Evolutionary conservation across 2,888 invertebrate species (phyloP), one percentile per base, ranked within the genome.

Genomic region (Exephanes ischioxanthus): DNA sequence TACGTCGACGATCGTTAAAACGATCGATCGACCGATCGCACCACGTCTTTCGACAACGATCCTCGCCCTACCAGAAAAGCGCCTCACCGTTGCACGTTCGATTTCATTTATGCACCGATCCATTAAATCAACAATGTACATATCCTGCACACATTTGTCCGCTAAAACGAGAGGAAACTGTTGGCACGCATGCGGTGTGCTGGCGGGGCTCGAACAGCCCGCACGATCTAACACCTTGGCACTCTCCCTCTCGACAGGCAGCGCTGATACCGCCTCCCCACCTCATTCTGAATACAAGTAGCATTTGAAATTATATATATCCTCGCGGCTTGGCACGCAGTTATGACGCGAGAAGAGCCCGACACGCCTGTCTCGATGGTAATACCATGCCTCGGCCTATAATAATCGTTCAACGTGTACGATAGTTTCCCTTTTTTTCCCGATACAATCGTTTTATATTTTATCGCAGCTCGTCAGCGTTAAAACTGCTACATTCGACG

Each of bases 21-120:
- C 85, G 85, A 85, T 85, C 85, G 85, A 85, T 81, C 75, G 55
- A 58, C 73, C 63, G 73, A 73, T 53, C 78, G 79, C 81, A 3
- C 45, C 16, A 48, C 11, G 16, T 48, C 4, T 16, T 48, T 48
- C 16, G 45, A 72, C 84, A 70, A 53, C 72, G 61, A 72, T 80
- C 67, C 80, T 77, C 70, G 77, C 76, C 76, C 71, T 33, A 30
- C 58, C 48, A 55, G 48, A 80, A 61, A 58, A 73, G 68, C 73
- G 41, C 41, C 41, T 41, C 16, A 11, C 16, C 45, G 63, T 80
- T 72, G 41, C 76, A 73, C 77, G 80, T 80, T 80, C 30, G 55
- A 51, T 72, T 66, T 61, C 58, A 51, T 72, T 55, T 6, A 45
- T 79, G 71, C 67, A 55, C 7, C 37, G 19, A 71, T 80, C 75